Conservation (phyloP, 2,797 vertebrate species). For the Tangara arthus region DNA sequence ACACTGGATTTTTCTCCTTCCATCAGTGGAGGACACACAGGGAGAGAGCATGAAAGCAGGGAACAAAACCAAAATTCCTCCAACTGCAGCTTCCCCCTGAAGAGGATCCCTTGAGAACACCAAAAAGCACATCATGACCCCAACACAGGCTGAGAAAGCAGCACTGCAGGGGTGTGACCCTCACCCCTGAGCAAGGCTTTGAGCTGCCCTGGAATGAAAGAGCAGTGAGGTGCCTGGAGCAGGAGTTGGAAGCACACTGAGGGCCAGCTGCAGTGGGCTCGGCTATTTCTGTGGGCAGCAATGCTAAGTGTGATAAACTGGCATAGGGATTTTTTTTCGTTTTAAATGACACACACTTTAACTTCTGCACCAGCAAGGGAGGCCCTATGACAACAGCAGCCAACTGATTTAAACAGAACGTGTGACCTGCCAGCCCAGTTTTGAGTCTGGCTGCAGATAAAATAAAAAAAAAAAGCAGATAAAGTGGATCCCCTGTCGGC, state of each 20-base stretch:
- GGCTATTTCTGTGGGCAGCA: not conserved
- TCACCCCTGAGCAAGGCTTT: not conserved
- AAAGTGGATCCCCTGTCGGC: not conserved
- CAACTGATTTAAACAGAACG: not conserved
- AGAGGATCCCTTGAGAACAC: rapidly evolving
- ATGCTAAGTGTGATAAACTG: not conserved
- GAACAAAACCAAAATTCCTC: not conserved
- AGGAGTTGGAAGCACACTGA: not conserved
- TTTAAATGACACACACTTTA: not conserved
- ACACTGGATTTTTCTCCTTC: not conserved
- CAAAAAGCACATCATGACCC: not conserved
- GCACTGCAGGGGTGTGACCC: not conserved
- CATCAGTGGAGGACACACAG: not conserved
- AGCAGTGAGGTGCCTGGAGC: not conserved
- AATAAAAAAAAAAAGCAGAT: not conserved
- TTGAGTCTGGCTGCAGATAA: not conserved
- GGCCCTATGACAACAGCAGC: not conserved
- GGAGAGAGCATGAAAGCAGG: not conserved
- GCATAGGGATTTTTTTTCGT: rapidly evolving
- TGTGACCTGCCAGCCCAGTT: not conserved
- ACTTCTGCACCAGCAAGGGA: not conserved
- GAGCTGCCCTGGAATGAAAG: not conserved
- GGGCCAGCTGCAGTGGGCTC: not conserved
- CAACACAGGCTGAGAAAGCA: not conserved
- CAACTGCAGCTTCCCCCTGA: not conserved